A percentile compares a stretch with the other conserved stretches of the same genome.
These are phyloP conservation scores for Xenops minutus DNA, from an alignment of 2,797 vertebrate genomes.

Conservation along the genomic window DNA sequence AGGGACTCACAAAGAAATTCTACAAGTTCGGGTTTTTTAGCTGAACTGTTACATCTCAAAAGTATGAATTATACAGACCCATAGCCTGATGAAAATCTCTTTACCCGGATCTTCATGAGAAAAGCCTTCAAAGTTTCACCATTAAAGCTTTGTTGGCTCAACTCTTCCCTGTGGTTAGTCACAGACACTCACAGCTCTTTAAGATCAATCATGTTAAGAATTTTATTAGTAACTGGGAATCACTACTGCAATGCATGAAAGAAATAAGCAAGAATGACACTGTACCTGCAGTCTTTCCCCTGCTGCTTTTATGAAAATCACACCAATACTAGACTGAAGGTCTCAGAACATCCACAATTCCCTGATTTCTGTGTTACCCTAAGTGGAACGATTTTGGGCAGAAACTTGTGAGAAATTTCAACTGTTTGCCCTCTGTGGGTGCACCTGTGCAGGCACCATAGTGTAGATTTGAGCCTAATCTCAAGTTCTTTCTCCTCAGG, in stretches of 20 bases:
- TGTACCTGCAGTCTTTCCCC: neutral
- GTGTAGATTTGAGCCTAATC: neutral
- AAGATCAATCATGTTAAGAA: neutral
- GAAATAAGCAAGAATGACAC: neutral
- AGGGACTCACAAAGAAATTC: neutral
- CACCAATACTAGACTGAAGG: neutral
- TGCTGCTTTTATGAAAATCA: neutral
- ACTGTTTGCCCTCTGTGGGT: neutral
- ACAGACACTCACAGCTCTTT: neutral
- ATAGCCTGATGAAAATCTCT: neutral
- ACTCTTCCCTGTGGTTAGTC: neutral
- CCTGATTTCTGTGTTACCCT: neutral
- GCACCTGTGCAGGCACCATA: neutral
- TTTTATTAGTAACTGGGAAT: neutral
- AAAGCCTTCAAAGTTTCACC: neutral
- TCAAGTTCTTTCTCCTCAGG: neutral
- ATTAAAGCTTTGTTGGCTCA: constrained; percentile 1
- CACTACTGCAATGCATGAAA: neutral
- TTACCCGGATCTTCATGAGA: neutral
- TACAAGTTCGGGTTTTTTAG: neutral
- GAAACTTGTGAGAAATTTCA: neutral
- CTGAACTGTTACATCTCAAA: neutral
- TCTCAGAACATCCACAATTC: neutral
- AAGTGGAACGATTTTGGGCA: neutral
- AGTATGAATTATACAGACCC: neutral